Evolutionary conservation across 2,797 vertebrate species (phyloP), one percentile per base, ranked within the genome.

Genomic region (Zalophus californianus): DNA sequence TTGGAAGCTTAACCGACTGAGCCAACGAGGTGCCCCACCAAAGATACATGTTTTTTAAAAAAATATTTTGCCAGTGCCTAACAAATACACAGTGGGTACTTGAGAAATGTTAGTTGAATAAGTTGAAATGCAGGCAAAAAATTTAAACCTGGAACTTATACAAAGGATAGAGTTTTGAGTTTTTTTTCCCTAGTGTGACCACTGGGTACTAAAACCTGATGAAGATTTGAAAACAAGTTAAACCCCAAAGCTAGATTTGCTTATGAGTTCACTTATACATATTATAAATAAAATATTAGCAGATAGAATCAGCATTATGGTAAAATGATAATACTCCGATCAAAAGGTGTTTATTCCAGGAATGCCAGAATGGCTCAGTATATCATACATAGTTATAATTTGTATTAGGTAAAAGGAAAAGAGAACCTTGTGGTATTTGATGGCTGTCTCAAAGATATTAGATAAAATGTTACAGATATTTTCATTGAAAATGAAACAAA

Each of bases 401-500:
- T 82, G 23, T 82, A 48, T 38, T n/a, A 88, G 38, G 14, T 86
- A 66, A 64, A 82, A 91, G 38, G 73, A 73, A 90, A 86, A 93
- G 73, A 86, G 66, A 80, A 72, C 35, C 58, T 80, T 20, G 7
- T n/a, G 38, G 38, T 73, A 38, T 86, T 91, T 94, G 56, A n/a
- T 38, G 13, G 12, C n/a, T 85, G 1, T 80, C 20, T 54, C 21
- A 84, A 58, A 16, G 29, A 79, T 38, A 78, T 38, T 91, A 72
- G 70, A 50, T 96, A 90, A 90, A 94, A 83, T 75, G n/a, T 89
- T 82, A 52, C 8, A 75, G 58, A 62, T 11, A 38, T 94, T 90
- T 62, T 77, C 2, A 48, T 89, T 87, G 9, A 79, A 44, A 62
- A n/a, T 72, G 56, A 70, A 75, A n/a, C 75, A 60, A 90, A 62